These are phyloP conservation scores for Semnopithecus entellus DNA, from an alignment of 2,113 vertebrate genomes.

Conservation along the genomic window DNA sequence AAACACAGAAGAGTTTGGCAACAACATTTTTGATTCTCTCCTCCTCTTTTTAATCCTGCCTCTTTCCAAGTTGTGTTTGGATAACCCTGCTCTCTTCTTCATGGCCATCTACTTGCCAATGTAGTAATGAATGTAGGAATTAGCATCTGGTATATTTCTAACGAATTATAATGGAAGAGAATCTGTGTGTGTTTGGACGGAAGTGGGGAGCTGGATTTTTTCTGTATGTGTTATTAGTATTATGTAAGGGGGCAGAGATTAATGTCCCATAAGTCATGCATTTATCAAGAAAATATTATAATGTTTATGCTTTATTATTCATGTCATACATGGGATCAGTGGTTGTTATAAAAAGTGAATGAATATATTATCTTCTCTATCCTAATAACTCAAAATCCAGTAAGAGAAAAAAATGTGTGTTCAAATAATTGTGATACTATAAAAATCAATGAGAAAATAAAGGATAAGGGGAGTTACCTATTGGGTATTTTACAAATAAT, in stretches of 20 bases:
- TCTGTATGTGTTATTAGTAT: not conserved
- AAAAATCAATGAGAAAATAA: not conserved
- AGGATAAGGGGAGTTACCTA: not conserved
- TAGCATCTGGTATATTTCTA: not conserved
- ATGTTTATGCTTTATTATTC: not conserved
- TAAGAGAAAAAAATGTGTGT: not conserved
- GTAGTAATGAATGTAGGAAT: not conserved
- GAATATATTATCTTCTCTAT: not conserved
- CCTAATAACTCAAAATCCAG: not conserved
- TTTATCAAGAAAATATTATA: not conserved
- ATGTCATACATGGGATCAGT: not conserved
- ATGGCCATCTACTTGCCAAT: not conserved
- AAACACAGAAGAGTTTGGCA: not conserved
- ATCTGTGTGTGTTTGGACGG: not conserved
- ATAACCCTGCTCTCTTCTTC: not conserved
- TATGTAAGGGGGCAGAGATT: not conserved
- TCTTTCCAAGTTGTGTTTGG: not conserved
- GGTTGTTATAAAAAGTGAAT: not conserved
- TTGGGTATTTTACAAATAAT: not conserved
- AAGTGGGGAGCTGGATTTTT: not conserved
- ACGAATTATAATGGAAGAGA: not conserved
- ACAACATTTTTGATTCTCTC: not conserved
- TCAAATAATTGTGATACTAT: not conserved
- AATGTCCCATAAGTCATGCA: not conserved
- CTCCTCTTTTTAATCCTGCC: not conserved